Conservation (phyloP, 2,888 invertebrate species). For the Noctua janthe region DNA sequence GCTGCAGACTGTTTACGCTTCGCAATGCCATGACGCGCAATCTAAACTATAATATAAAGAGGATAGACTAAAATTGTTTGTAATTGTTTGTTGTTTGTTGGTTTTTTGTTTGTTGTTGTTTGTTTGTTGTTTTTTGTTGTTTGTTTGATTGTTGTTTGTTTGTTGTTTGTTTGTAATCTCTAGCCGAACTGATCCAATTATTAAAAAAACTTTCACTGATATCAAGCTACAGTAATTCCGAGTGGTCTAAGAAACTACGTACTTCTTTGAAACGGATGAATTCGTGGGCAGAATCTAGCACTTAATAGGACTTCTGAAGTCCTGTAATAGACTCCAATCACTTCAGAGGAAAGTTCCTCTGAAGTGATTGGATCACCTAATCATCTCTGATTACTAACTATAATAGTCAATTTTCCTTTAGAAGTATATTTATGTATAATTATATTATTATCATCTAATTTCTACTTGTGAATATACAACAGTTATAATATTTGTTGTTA, state of each 20-base stretch:
- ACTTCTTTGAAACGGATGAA: not conserved
- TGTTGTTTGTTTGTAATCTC: not conserved
- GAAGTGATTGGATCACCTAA: not conserved
- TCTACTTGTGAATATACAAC: too few species aligned
- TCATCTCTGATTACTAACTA: not conserved
- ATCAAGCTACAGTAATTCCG: not conserved
- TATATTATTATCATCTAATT: too few species aligned
- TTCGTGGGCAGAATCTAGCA: not conserved
- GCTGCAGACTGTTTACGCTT: not conserved
- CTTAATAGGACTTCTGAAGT: not conserved
- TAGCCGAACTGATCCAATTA: not conserved
- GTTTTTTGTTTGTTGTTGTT: too few species aligned
- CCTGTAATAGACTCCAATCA: not conserved
- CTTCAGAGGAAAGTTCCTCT: not conserved
- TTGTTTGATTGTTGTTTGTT: too few species aligned
- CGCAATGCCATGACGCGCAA: not conserved
- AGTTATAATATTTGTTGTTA: too few species aligned
- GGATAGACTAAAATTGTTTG: not conserved
- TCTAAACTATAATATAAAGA: not conserved
- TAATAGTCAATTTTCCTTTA: not conserved
- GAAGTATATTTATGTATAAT: not conserved
- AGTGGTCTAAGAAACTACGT: not conserved
- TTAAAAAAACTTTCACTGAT: not conserved
- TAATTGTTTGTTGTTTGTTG: too few species aligned
- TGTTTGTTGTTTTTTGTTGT: too few species aligned